Evolutionary conservation across 2,113 vertebrate species (phyloP), one percentile per base, ranked within the genome.

Genomic region (Nicator chloris): DNA sequence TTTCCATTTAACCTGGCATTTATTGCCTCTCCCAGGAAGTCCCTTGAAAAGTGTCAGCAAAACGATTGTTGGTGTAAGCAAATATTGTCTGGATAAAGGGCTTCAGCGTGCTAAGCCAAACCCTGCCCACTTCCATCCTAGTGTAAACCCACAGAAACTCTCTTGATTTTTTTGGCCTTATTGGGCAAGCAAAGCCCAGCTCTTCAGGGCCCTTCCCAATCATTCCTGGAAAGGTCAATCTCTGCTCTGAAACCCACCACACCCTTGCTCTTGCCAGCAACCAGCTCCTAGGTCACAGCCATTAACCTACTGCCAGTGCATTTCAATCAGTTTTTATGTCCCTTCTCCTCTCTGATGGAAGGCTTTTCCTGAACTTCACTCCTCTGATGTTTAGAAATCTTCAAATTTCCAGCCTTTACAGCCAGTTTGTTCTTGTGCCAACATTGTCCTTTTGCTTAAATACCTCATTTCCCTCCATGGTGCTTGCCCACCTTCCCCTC

Each of bases 371-470:
- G 86, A 93, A 89, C 61, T 92, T 91, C 73, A 33, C 73, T 95
- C 22, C 61, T 75, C 82, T 93, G 83, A 82, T 97, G 94, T 97
- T 96, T 92, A 83, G 68, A 95, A 96, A 91, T 91, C 69, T 86
- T 91, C 57, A 9, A 75, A 75, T 96, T 96, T 97, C 94, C 92
- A 96, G 82, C 68, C 72, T 93, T 95, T 94, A 49, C 0, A 2
- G 83, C 61, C 89, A 95, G 96, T 96, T 95, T 96, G 94, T 97
- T 97, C 93, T 85, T 64, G 64, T 93, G 95, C 95, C 96, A 97
- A 94, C 94, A 97, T 94, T 94, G 94, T 97, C 94, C 80, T 95
- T 93, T 83, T 73, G 86, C 92, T 93, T 95, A 95, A 97, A 95
- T 84, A 91, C 56, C 94, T 96, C 91, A 95, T 97, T 96, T 97